Base-by-base conservation (phyloP, 2,797 vertebrate species). In the Enteromius anoplus region DNA sequence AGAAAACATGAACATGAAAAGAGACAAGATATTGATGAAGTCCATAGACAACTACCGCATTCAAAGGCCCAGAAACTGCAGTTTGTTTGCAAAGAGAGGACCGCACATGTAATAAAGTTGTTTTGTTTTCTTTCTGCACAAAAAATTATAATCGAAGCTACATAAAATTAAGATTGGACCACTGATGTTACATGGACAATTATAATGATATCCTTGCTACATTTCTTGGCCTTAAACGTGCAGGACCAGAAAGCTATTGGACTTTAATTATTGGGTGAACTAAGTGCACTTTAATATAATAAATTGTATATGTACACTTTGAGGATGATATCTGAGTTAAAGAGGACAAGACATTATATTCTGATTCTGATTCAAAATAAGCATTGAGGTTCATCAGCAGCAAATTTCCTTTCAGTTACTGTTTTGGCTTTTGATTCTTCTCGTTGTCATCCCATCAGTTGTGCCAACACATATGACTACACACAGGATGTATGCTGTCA, bases 401-500 rank as follows among this genome's bases (percentile, higher is more conserved):
- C 32, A 81, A 7, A 32, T 47, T 65, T 78, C 26, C 60, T 32
- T 29, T 72, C 14, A 73, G 37, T 37, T 32, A 51, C 29, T 45
- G 34, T 82, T 82, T 82, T 37, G 32, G 23, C 45, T 82, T 66
- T 82, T 0, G 10, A 17, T 58, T 26, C 5, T 75, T 51, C 32
- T 65, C 2, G 15, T 66, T 82, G 81, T 82, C 62, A 75, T 66
- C 71, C 32, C 62, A 76, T 68, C 80, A 82, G 71, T 65, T 75
- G 80, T 66, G 15, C 72, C 47, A 82, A 68, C 62, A 75, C 7
- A 26, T 65, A 79, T 80, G 55, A 76, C 58, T 64, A 32, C 23
- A 80, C 71, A 88, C 84, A 85, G 87, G 84, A 88, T 87, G 80
- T 86, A 65, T 81, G 79, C 42, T 80, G 32, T 40, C 66, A 55